These are phyloP conservation scores for Encarsia formosa DNA, from an alignment of 2,888 invertebrate genomes.

Conservation along the genomic window DNA sequence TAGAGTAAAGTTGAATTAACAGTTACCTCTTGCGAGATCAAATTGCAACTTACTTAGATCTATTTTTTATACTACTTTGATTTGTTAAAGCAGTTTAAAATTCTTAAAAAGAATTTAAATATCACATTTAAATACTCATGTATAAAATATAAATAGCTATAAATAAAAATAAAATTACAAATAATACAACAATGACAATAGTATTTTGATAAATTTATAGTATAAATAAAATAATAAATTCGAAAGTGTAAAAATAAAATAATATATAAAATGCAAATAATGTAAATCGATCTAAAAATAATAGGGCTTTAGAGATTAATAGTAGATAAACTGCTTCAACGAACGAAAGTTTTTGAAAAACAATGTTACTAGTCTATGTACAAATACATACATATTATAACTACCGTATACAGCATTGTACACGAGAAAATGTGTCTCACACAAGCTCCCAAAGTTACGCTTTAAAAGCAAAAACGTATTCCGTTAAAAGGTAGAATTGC, in stretches of 20 bases:
- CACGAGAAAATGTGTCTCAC: slow-evolving; percentile 9
- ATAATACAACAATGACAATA: slow-evolving; percentile 3
- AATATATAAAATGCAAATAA: no score
- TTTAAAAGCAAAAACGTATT: slow-evolving; percentile 2
- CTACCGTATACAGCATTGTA: slow-evolving; percentile 2
- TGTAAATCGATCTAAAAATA: slow-evolving; percentile 8
- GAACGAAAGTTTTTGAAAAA: slow-evolving; percentile 1
- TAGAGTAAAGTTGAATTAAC: no score
- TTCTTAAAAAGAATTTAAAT: neutral
- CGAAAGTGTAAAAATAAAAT: slow-evolving; percentile 5
- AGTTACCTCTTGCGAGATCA: slow-evolving; percentile 26
- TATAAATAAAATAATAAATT: slow-evolving; percentile 2
- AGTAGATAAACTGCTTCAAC: slow-evolving; percentile 21
- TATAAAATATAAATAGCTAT: slow-evolving; percentile 15
- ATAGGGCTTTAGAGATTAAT: neutral
- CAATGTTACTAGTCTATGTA: slow-evolving; percentile 16
- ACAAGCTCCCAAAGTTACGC: slow-evolving; percentile 8
- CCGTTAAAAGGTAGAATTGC: slow-evolving; percentile 9
- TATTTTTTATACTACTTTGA: slow-evolving; percentile 7
- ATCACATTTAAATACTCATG: slow-evolving; percentile 14
- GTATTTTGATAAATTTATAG: slow-evolving; percentile 5
- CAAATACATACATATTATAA: slow-evolving; percentile 18
- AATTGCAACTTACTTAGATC: slow-evolving; percentile 20
- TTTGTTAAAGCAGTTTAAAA: slow-evolving; percentile 17
- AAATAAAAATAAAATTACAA: slow-evolving; percentile 9